These are phyloP conservation scores for Drosophila emarginata DNA, from an alignment of 2,888 invertebrate species.

Conservation along the genomic window DNA sequence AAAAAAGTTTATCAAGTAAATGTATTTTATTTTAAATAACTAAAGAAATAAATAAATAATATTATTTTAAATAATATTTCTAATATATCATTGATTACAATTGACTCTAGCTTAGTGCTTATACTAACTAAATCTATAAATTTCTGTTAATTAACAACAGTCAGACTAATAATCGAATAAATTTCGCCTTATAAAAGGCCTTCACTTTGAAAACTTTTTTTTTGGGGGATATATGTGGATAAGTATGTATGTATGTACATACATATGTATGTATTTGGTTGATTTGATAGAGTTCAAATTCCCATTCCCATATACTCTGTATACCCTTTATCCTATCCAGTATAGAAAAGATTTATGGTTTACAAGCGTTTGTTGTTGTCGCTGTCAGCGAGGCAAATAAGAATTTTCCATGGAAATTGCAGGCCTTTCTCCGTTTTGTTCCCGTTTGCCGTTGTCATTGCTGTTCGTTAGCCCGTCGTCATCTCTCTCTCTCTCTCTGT, in stretches of 20 bases:
- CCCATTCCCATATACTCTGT: constrained; percentile 5
- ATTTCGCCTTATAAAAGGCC: neutral
- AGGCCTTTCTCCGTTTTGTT: constrained; percentile 24
- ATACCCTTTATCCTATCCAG: constrained; percentile 4
- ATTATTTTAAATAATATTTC: too few relatives aligned
- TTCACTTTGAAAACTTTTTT: neutral
- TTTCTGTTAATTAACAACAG: neutral
- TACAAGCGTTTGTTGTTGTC: constrained; percentile 49
- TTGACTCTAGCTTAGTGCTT: too few relatives aligned
- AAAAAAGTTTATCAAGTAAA: too few relatives aligned
- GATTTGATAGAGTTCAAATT: constrained; percentile 5
- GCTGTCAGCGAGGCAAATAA: constrained; percentile 50
- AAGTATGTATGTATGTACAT: neutral
- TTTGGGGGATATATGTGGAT: too few relatives aligned
- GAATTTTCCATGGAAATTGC: constrained; percentile 66
- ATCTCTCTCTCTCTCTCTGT: neutral
- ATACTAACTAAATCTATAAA: neutral
- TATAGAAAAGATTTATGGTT: constrained; percentile 59
- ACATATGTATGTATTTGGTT: neutral
- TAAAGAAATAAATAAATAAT: too few relatives aligned
- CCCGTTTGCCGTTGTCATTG: constrained; percentile 11
- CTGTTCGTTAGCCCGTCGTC: constrained; percentile 37
- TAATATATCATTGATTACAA: too few relatives aligned
- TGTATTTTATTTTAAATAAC: too few relatives aligned
- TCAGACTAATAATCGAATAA: neutral